Conservation (phyloP, 1,140 invertebrate genomes). For the Maniola jurtina region DNA sequence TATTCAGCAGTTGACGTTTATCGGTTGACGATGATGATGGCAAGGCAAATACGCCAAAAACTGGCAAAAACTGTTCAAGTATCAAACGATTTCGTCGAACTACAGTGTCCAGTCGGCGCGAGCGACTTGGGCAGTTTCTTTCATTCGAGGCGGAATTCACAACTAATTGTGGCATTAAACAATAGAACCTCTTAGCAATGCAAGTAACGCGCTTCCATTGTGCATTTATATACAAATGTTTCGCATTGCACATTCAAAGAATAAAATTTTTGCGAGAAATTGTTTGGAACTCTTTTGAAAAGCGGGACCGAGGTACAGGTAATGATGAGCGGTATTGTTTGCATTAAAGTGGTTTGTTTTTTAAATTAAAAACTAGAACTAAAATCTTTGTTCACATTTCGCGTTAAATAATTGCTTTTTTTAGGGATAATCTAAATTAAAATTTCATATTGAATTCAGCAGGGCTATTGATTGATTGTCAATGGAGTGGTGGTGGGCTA, state of each 20-base stretch:
- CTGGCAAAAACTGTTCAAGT: slow-evolving; percentile 23
- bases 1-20: too few relatives aligned
- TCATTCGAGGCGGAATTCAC: slow-evolving; percentile 62
- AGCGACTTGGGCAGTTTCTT: slow-evolving; percentile 73
- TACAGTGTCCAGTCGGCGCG: slow-evolving; percentile 37
- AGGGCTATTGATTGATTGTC: too few relatives aligned
- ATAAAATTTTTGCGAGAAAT: slow-evolving; percentile 57
- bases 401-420: too few relatives aligned
- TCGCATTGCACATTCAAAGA: slow-evolving; percentile 52
- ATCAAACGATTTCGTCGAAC: slow-evolving; percentile 37
- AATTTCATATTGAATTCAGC: too few relatives aligned
- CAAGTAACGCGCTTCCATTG: slow-evolving; percentile 60
- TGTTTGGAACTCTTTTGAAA: slow-evolving; percentile 45
- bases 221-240: slow-evolving; percentile 49
- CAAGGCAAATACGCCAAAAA: too few relatives aligned
- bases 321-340: slow-evolving; percentile 34
- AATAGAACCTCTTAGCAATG: slow-evolving; percentile 75
- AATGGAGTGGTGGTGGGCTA: too few relatives aligned
- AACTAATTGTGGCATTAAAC: slow-evolving; percentile 76
- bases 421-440: too few relatives aligned
- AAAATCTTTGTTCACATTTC: not conserved
- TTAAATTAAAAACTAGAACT: slow-evolving; percentile 1
- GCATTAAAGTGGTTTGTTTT: slow-evolving; percentile 30
- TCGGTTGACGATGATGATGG: too few relatives aligned
- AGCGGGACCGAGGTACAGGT: slow-evolving; percentile 35